A percentile compares a stretch with the other conserved stretches of the same genome.
Evolutionary conservation across 1,140 invertebrate species (phyloP).

Genomic region (Holcopasites calliopsidis): DNA sequence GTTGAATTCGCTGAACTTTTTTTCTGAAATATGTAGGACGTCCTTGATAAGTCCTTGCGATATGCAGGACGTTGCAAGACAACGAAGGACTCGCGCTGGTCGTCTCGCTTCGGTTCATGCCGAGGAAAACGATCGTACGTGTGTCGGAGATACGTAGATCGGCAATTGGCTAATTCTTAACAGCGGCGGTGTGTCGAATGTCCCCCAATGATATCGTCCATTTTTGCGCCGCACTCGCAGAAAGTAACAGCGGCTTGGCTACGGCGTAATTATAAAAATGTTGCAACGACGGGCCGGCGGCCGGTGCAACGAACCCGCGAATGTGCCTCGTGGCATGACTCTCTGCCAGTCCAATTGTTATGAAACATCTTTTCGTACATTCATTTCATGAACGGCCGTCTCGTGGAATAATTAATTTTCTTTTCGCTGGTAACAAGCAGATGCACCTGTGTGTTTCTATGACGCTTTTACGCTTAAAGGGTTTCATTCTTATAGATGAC

Average conservation of each 20-base stretch:
- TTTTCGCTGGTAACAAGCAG: too few relatives aligned
- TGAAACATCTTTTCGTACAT: constrained; percentile 44
- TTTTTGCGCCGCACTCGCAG: constrained; percentile 69
- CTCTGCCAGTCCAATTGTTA: constrained; percentile 54
- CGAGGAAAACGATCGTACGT: constrained; percentile 11
- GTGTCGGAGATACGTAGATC: neutral
- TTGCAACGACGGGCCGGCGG: constrained; percentile 67
- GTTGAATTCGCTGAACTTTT: neutral
- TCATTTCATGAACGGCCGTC: constrained; percentile 18
- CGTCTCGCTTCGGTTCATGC: constrained; percentile 26
- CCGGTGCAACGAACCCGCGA: constrained; percentile 68
- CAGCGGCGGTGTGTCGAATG: constrained; percentile 69
- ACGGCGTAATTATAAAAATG: constrained; percentile 70
- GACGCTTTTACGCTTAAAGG: too few relatives aligned
- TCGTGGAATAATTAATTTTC: neutral
- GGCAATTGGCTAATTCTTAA: constrained; percentile 37
- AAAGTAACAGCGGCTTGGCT: constrained; percentile 58
- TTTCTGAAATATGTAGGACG: constrained; percentile 10
- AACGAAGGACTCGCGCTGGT: constrained; percentile 18
- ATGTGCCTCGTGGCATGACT: constrained; percentile 30
- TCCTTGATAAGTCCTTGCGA: constrained; percentile 44
- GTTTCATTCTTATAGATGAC: too few relatives aligned
- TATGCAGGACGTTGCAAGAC: neutral
- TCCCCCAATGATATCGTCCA: constrained; percentile 65
- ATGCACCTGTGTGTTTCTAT: too few relatives aligned